Base-by-base conservation (phyloP, 1,140 invertebrate species). In the Bombus confusus region DNA sequence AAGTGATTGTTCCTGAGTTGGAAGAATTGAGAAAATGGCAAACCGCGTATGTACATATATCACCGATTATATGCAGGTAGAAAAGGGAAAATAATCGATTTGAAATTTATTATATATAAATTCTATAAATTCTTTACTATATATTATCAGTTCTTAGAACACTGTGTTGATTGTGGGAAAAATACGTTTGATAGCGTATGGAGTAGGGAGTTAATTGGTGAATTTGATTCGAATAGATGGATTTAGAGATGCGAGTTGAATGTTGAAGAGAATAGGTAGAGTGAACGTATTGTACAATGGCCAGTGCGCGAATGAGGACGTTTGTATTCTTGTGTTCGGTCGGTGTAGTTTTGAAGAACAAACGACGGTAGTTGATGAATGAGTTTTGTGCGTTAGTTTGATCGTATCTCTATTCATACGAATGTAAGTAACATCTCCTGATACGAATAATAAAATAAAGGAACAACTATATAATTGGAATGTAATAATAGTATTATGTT, bases 221-320 rank as follows among this genome's bases (percentile, higher is more conserved):
- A 41, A 41, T 72, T 72, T 72, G 69, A 72, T 72, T 31, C 39
- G 69, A 72, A 18, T 43, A 72, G 69, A 72, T 43, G 8, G 69
- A n/a, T 41, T 72, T 41, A 41, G 39, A 72, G 39, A 72, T 12
- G 28, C 28, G 69, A 18, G 1, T 31, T 2, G 69, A 72, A 72
- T 72, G 28, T 13, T 41, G 28, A n/a, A 8, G 69, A 18, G 6
- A 18, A 41, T 41, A 72, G 39, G 13, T 6, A 6, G 6, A 13
- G 28, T 3, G 69, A 72, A 41, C 18, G 39, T 62, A 52, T 52
- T 52, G 28, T 39, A 72, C n/a, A 72, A 39, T 28, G 39, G 39
- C 2, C 3, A n/a, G 13, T 72, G 39, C 22, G 25, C 34, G 69
- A 72, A 72, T 41, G 28, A 72, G 69, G 69, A 72, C 37, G 69